These are phyloP conservation scores for Incurvaria masculella DNA, from an alignment of 2,888 invertebrate genomes.

Conservation along the genomic window DNA sequence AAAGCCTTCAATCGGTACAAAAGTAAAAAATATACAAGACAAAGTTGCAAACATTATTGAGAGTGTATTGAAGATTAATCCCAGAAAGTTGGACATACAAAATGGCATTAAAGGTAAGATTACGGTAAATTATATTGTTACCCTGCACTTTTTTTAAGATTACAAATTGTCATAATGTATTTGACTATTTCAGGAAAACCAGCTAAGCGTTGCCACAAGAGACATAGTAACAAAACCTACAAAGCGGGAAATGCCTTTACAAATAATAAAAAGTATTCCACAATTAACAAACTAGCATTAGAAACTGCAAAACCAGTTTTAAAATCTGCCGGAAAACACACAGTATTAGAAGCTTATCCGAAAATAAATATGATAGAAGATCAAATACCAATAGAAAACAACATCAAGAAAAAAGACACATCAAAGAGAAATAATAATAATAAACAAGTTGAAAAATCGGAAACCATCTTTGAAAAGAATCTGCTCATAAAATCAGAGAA, in stretches of 20 bases:
- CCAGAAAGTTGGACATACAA: slow-evolving; percentile 30
- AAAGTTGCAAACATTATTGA: slow-evolving; percentile 41
- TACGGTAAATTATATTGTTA: no score
- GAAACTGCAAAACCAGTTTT: background rate
- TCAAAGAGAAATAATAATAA: background rate
- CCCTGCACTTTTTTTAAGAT: no score
- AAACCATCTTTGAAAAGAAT: background rate
- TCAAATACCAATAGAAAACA: background rate
- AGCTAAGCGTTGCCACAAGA: background rate
- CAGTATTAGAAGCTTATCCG: no score
- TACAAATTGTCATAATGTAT: no score
- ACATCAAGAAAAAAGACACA: background rate
- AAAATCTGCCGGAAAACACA: background rate
- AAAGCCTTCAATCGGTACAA: slow-evolving; percentile 14
- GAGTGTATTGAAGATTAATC: slow-evolving; percentile 34
- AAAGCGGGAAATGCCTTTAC: background rate
- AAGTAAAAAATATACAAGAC: slow-evolving; percentile 21
- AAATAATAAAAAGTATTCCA: background rate
- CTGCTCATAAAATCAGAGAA: background rate
- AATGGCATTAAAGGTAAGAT: slow-evolving; percentile 47
- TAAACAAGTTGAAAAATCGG: background rate
- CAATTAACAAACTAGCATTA: background rate
- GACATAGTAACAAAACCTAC: background rate
- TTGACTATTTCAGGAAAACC: background rate
- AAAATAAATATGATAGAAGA: no score